phyloP scores from a whole-genome alignment of 1,140 invertebrate genomes.

The Diabrotica virgifera region DNA sequence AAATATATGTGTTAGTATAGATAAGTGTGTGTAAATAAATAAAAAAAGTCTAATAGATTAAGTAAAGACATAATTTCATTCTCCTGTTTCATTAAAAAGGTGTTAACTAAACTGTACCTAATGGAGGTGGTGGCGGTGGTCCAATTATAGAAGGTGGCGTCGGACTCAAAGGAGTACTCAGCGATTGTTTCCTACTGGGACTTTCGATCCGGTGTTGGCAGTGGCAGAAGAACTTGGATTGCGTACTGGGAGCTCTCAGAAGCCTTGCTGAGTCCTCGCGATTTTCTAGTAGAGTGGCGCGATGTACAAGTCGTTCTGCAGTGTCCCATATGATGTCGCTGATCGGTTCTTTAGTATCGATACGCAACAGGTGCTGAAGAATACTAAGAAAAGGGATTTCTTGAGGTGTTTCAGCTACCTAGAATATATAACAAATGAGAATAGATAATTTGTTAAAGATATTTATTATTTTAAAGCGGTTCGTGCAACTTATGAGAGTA shows the following conservation, averaged over 20 bases:
- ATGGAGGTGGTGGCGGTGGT: conserved; percentile 42
- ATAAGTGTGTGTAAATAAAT: too few relatives aligned
- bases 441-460: too few relatives aligned
- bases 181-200: conserved; percentile 47
- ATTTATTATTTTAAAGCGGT: too few relatives aligned
- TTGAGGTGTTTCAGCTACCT: conserved; percentile 92
- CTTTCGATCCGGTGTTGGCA: conserved; percentile 50
- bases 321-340: conserved; percentile 91
- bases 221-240: conserved; percentile 46
- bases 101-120: background rate
- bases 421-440: conserved; percentile 19
- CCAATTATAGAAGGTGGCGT: conserved; percentile 31
- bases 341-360: conserved; percentile 83
- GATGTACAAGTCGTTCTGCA: conserved; percentile 84
- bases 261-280: conserved; percentile 80
- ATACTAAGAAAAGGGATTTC: conserved; percentile 90
- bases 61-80: too few relatives aligned
- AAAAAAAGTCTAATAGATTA: too few relatives aligned
- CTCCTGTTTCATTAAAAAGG: too few relatives aligned
- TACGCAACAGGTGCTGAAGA: conserved; percentile 84
- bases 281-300: conserved; percentile 83
- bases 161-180: conserved; percentile 39
- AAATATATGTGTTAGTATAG: too few relatives aligned
- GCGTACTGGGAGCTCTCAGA: conserved; percentile 68
- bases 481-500: too few relatives aligned